Base-by-base conservation (phyloP, 2,888 invertebrate genomes). In the Cistogaster globosa region DNA sequence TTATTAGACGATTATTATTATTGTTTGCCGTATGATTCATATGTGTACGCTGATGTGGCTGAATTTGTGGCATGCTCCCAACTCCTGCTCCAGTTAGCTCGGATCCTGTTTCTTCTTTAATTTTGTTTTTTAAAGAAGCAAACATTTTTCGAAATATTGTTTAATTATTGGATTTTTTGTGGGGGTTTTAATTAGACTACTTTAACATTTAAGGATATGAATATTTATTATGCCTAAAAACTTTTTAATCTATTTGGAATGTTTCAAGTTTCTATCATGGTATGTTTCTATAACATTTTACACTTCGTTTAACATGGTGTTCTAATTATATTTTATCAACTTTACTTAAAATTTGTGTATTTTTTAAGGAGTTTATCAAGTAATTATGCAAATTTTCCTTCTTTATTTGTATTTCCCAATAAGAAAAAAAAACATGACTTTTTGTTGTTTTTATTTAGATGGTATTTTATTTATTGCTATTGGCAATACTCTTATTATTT, bases 81-180 rank as follows among this genome's bases (percentile, higher is more conserved):
- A 88, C 87, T 69, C 74, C 79, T 65, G 82, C 20, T 53, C 74
- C 81, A 65, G 88, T 94, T 63, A 97, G 94, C 92, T 97, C 97
- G 91, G 95, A 96, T 68, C 97, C 97, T 87, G 97, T 97, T 93
- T 97, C 97, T 92, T 97, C 97, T 89, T 96, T 96, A 89, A 97
- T 97, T 94, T 97, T 97, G 93, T 97, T 97, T 93, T 97, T 97
- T 87, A 97, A 93, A 90, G 96, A 96, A 71, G 97, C 96, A 92
- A 97, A 97, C 97, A 97, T 97, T 91, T 88, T 88, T 26, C 26
- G 58, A 26, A 62, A 58, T 57, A n/a, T 20, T 58, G 22, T 60
- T 26, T 5, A 36, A 68, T 20, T 69, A 60, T 78, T 71, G 51
- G n/a, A 1, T 53, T 18, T 42, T 12, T 42, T 42, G 12, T 12